Conservation (phyloP, 2,797 vertebrate genomes). For the Oreochromis mossambicus region DNA sequence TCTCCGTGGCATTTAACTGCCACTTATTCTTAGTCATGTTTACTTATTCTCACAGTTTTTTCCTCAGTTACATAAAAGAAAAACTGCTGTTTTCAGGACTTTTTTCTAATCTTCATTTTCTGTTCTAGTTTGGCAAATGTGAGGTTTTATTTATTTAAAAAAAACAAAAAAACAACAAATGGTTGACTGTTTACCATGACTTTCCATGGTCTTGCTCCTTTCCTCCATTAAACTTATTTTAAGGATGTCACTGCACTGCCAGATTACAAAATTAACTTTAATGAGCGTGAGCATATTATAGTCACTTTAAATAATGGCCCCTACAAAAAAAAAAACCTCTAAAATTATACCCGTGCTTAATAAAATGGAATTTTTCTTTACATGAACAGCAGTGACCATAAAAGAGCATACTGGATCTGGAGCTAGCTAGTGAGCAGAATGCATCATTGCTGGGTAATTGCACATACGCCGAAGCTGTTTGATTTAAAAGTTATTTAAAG, state of each 20-base stretch:
- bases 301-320: neutral
- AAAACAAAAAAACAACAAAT: neutral
- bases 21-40: neutral
- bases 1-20: neutral
- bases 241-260: neutral
- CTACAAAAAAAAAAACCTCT: neutral
- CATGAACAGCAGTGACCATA: slow-evolving; percentile 25
- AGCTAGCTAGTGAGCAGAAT: slow-evolving; percentile 6
- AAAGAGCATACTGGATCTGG: slow-evolving; percentile 16
- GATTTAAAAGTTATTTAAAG: slow-evolving; percentile 4
- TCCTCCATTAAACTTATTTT: neutral
- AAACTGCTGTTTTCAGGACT: neutral
- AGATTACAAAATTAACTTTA: neutral
- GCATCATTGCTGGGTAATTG: slow-evolving; percentile 34
- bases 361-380: slow-evolving; percentile 7
- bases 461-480: slow-evolving; percentile 32
- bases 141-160: fast-evolving
- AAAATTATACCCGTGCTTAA: neutral
- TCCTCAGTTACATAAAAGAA: neutral
- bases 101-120: neutral
- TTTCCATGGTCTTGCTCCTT: neutral
- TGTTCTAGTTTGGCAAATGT: neutral
- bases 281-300: neutral
- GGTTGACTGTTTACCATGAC: neutral
- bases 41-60: neutral